A percentile compares a stretch with the other conserved stretches of the same genome.
These are phyloP conservation scores for Stenurella melanura DNA, from an alignment of 2,888 invertebrate genomes.

Conservation along the genomic window DNA sequence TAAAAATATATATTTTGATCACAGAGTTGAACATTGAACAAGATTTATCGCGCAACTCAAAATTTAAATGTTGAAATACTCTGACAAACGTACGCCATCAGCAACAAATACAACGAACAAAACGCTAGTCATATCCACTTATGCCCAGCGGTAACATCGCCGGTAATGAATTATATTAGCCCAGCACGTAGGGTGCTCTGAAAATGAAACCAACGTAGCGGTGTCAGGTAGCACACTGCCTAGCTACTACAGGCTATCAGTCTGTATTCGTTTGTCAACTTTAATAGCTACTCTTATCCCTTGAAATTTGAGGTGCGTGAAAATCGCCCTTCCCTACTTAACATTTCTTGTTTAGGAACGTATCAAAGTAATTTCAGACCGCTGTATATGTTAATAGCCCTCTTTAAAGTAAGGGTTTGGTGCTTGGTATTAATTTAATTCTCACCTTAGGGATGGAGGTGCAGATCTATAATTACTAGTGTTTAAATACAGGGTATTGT, in stretches of 20 bases:
- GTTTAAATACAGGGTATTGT: too few species aligned
- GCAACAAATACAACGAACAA: slow-evolving; percentile 53
- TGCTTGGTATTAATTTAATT: slow-evolving; percentile 37
- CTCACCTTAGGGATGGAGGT: not conserved
- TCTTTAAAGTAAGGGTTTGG: slow-evolving; percentile 38
- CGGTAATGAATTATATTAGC: slow-evolving; percentile 62
- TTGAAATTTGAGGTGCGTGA: slow-evolving; percentile 38
- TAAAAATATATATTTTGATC: not conserved
- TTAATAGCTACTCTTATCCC: slow-evolving; percentile 46
- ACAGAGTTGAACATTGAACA: not conserved
- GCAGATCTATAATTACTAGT: not conserved
- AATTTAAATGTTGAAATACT: slow-evolving; percentile 46
- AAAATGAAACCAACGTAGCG: slow-evolving; percentile 56
- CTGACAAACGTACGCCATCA: slow-evolving; percentile 55
- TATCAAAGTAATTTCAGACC: slow-evolving; percentile 40
- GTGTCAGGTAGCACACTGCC: slow-evolving; percentile 53
- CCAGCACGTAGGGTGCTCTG: slow-evolving; percentile 55
- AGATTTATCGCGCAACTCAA: not conserved
- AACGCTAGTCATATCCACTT: slow-evolving; percentile 57
- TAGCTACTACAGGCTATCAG: slow-evolving; percentile 46
- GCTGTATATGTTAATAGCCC: slow-evolving; percentile 41
- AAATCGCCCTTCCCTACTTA: slow-evolving; percentile 36
- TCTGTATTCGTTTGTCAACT: slow-evolving; percentile 55
- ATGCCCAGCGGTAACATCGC: slow-evolving; percentile 57
- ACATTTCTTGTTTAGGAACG: slow-evolving; percentile 37